Evolutionary conservation across 2,797 vertebrate genomes (phyloP), one percentile per base, ranked within the genome.

Genomic region (Glossophaga mutica): DNA sequence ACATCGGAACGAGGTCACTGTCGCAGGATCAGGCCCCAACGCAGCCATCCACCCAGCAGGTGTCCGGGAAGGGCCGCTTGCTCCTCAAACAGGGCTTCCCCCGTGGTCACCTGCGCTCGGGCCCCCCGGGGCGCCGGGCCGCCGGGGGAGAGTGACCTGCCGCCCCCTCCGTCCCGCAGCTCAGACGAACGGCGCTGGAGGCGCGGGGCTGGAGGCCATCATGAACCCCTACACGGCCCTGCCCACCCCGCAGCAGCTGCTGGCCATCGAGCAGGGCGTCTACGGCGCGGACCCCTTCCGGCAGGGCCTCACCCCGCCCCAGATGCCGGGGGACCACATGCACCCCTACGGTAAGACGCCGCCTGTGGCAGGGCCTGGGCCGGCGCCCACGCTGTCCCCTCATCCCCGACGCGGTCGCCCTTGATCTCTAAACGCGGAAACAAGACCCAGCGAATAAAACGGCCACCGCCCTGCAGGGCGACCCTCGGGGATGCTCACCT

Each of bases 311-410:
- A 99, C 99, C 93, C 99, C 99, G 0, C 99, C 99, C 8, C 99
- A 99, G 98, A 99, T 99, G 99, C 99, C 99, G 0, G 99, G 99
- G 84, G 99, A 99, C 98, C 99, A 99, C 98, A 99, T 99, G 99
- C 99, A 99, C 97, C 99, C 99, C 73, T 99, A 99, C 0, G 99
- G 99, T 99, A 99, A 98, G 98, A 65, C 3, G 57, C 8, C 24
- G 1, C 50, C 34, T 21, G 14, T 0, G 24, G 52, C 5, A 0
- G 39, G 39, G 12, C n/a, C 3, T 6, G 3, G 21, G 21, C 76
- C 5, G 48, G 29, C 16, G 1, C 16, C 9, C 9, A 22, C 1
- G 1, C 2, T 14, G 37, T 21, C 15, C 2, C 79, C 29, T 22
- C 79, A 32, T 32, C 29, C 34, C 55, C 6, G 9, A 42, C 29